Percentiles rank a stretch among this genome's conserved stretches.
phyloP scores from a whole-genome alignment of 2,888 invertebrate species.

The Andrena fulva region DNA sequence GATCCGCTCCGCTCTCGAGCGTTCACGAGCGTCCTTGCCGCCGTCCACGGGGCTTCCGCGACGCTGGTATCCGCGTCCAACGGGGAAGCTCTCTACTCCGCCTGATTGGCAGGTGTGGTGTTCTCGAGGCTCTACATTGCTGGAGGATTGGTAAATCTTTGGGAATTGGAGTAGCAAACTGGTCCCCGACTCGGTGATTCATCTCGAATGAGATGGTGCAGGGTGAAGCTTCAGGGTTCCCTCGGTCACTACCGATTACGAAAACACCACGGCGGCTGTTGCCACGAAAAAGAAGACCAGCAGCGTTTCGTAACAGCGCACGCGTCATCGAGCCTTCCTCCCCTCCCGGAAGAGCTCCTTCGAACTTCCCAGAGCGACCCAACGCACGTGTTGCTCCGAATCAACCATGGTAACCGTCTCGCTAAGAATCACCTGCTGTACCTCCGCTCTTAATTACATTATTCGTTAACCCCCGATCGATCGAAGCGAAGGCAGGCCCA shows the following conservation, averaged over 20 bases:
- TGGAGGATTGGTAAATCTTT: too few species aligned
- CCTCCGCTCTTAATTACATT: neutral
- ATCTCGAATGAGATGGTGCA: too few species aligned
- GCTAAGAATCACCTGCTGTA: neutral
- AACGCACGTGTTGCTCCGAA: neutral
- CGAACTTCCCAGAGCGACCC: neutral
- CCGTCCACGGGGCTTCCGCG: neutral
- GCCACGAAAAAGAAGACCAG: neutral
- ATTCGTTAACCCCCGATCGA: neutral
- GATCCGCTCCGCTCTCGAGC: conserved; percentile 8
- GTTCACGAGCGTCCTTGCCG: conserved; percentile 4
- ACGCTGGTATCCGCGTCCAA: neutral
- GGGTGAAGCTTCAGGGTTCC: neutral
- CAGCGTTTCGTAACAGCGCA: conserved; percentile 21
- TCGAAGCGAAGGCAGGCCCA: neutral
- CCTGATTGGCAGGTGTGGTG: too few species aligned
- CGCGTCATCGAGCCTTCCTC: conserved; percentile 16
- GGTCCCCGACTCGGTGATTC: too few species aligned
- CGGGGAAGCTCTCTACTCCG: too few species aligned
- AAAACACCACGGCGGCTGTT: neutral
- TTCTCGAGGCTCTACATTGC: too few species aligned
- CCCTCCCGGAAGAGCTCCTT: neutral
- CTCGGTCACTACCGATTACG: conserved; percentile 8
- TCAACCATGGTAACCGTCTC: neutral
- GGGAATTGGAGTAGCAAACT: too few species aligned